These are phyloP conservation scores for Diorhabda carinulata DNA, from an alignment of 1,140 invertebrate species.

Conservation along the genomic window DNA sequence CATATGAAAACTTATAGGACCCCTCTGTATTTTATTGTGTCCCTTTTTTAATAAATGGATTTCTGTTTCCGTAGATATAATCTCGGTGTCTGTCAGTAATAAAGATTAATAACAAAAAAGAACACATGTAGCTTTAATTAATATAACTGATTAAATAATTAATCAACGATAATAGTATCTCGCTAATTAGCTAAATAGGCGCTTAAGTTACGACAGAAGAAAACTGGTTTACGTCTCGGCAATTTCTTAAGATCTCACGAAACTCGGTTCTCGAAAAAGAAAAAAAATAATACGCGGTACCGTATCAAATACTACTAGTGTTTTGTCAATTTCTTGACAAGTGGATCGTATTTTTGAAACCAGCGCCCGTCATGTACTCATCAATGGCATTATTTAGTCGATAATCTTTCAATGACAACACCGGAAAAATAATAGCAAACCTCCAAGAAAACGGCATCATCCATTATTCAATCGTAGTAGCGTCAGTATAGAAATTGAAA, in stretches of 20 bases:
- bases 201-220: too few relatives aligned
- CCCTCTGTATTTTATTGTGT: too few relatives aligned
- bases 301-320: neutral
- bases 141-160: too few relatives aligned
- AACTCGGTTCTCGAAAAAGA: neutral
- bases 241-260: neutral
- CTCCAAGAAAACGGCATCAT: neutral
- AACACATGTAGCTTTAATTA: too few relatives aligned
- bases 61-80: too few relatives aligned
- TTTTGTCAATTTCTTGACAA: conserved; percentile 1
- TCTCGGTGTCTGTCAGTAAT: too few relatives aligned
- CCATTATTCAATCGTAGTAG: neutral
- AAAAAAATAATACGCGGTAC: neutral
- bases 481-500: neutral
- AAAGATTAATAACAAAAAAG: too few relatives aligned
- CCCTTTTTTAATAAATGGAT: too few relatives aligned
- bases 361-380: neutral
- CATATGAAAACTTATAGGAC: too few relatives aligned
- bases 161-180: too few relatives aligned
- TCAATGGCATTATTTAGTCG: neutral
- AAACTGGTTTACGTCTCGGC: neutral
- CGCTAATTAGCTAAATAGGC: too few relatives aligned
- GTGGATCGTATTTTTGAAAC: neutral
- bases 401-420: neutral
- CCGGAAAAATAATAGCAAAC: neutral